phyloP scores from a whole-genome alignment of 2,797 vertebrate species.

The Aeoliscus strigatus region DNA sequence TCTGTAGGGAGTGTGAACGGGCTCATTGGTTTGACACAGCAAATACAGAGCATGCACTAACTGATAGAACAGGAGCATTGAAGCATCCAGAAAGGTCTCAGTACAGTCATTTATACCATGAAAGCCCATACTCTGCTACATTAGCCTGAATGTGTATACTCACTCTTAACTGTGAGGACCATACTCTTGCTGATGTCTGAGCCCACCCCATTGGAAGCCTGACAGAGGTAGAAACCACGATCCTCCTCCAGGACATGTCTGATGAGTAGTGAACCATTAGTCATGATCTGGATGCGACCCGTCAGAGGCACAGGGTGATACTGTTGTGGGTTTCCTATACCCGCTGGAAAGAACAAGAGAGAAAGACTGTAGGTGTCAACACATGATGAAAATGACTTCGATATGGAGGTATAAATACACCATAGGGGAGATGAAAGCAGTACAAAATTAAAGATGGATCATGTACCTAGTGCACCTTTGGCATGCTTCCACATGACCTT shows the following conservation, averaged over 20 bases:
- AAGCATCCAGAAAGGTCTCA: slow-evolving; percentile 25
- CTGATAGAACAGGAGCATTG: too few relatives aligned
- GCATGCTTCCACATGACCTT: slow-evolving; percentile 99
- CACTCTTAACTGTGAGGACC: slow-evolving; percentile 96
- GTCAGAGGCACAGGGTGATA: slow-evolving; percentile 96
- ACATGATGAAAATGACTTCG: slow-evolving; percentile 3
- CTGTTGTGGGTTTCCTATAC: slow-evolving; percentile 94
- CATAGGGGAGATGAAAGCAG: slow-evolving; percentile 7
- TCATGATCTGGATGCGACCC: slow-evolving; percentile 95
- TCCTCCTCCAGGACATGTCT: slow-evolving; percentile 96
- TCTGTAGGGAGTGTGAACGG: slow-evolving; percentile 17
- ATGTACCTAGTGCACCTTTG: slow-evolving; percentile 79
- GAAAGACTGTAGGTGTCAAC: not conserved
- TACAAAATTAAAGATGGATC: slow-evolving; percentile 11
- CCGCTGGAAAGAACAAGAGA: slow-evolving; percentile 53
- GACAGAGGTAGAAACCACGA: slow-evolving; percentile 95
- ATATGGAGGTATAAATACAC: slow-evolving; percentile 5
- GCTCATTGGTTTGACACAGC: slow-evolving; percentile 47
- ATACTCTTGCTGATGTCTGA: slow-evolving; percentile 99
- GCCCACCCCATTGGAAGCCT: slow-evolving; percentile 97
- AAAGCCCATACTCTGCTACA: slow-evolving; percentile 11
- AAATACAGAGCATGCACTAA: slow-evolving; percentile 18
- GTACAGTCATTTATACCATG: slow-evolving; percentile 8
- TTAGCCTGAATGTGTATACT: slow-evolving; percentile 55
- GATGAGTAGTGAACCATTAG: slow-evolving; percentile 93